Base-by-base conservation (phyloP, 2,113 vertebrate species). In the Saccopteryx leptura region DNA sequence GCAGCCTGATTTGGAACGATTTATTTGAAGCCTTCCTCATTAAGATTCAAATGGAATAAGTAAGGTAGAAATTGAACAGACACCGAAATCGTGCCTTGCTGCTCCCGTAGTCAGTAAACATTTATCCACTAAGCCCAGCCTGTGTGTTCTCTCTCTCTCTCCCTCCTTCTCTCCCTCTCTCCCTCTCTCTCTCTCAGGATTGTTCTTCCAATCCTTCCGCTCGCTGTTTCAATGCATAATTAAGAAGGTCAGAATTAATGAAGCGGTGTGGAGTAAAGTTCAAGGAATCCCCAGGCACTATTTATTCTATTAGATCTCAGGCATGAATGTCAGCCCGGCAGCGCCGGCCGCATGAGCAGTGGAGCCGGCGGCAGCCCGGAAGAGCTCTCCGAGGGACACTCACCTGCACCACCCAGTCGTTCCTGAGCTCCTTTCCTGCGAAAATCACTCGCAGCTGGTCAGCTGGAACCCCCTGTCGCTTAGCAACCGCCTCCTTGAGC, bases 171-270 rank as follows among this genome's bases (percentile, higher is more conserved):
- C 75, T n/a, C 96, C 17, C 48, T 76, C 48, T 87, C 76, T n/a
- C 46, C 48, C n/a, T 0, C 39, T n/a, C n/a, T n/a, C 39, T 39
- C 58, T n/a, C 96, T 71, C 93, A 92, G 71, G 82, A 82, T 97
- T 86, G 95, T 95, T 96, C 98, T 88, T 97, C 89, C 94, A 87
- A 90, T 84, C 97, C 96, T 97, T 98, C 98, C 98, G 97, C 98
- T 98, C 98, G 98, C 98, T 98, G 98, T 98, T 99, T 98, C 98
- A 98, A 98, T 99, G 98, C 99, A 99, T 99, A 99, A 99, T 99
- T 99, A 99, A 99, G 98, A 99, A 99, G 99, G 99, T 99, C 99
- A 99, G 98, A 98, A 98, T 99, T 99, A 99, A 99, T 99, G 99
- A 99, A 99, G 99, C 98, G 94, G 98, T 97, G 97, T 98, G 98